Evolutionary conservation across 2,113 vertebrate species (phyloP).

Genomic region (Megalops atlanticus): DNA sequence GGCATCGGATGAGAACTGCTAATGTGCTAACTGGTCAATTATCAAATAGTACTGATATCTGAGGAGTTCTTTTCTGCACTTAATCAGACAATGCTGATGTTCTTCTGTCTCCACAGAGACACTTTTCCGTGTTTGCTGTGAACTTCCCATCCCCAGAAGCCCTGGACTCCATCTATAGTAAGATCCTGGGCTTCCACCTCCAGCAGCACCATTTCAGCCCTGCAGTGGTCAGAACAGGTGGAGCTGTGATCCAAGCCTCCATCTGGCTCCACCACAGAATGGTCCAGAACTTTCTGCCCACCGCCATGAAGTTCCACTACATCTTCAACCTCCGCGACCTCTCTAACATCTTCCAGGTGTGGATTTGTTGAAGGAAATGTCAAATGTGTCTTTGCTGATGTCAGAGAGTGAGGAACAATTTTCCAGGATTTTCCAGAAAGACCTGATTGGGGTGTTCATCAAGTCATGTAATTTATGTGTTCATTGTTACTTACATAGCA

Average conservation of each 20-base stretch:
- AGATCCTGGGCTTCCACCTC: conserved; percentile 70
- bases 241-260: conserved; percentile 65
- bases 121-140: conserved; percentile 80
- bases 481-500: not conserved
- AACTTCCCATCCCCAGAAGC: conserved; percentile 72
- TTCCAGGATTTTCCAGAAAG: not conserved
- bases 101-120: conserved; percentile 64
- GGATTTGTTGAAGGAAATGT: not conserved
- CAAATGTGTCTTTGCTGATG: not conserved
- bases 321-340: conserved; percentile 77
- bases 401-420: not conserved
- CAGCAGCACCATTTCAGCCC: conserved; percentile 64
- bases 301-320: conserved; percentile 76
- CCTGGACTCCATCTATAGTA: conserved; percentile 71
- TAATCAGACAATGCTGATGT: not conserved
- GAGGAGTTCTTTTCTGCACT: conserved; percentile 21
- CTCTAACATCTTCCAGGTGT: conserved; percentile 76
- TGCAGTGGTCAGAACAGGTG: conserved; percentile 53
- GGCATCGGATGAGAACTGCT: too few relatives aligned
- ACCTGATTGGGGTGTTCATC: not conserved
- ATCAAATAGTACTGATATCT: not conserved
- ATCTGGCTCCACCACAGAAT: conserved; percentile 69
- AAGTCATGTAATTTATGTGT: not conserved
- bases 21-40: too few relatives aligned
- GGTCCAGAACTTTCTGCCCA: conserved; percentile 69